Conservation (phyloP, 2,797 vertebrate genomes). For the Falco columbarius region DNA sequence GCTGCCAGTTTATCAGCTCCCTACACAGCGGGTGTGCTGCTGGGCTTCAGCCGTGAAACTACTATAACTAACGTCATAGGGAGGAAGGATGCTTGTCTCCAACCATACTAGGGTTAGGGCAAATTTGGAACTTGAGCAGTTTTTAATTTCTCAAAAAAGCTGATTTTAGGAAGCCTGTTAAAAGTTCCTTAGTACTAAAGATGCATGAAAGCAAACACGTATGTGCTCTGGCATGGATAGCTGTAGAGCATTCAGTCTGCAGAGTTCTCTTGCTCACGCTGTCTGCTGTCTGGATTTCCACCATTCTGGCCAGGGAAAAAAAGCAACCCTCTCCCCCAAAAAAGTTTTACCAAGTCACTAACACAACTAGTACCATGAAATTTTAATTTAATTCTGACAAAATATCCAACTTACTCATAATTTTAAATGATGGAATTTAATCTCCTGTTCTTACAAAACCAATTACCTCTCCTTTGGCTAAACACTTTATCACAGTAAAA, state of each 20-base stretch:
- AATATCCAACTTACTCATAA: background rate
- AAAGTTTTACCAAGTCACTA: background rate
- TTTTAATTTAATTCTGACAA: background rate
- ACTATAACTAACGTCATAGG: fast-evolving
- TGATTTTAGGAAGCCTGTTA: background rate
- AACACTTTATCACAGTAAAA: background rate
- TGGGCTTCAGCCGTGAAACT: background rate
- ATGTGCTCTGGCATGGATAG: background rate
- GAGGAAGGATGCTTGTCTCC: background rate
- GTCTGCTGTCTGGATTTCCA: background rate
- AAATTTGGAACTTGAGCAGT: background rate
- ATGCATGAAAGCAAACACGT: background rate
- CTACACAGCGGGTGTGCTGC: background rate
- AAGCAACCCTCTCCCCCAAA: background rate
- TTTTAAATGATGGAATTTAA: background rate
- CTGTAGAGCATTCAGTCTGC: background rate
- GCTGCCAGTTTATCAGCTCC: background rate
- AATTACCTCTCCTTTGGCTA: background rate
- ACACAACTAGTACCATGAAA: background rate
- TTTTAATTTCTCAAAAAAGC: background rate
- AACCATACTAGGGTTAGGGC: no score
- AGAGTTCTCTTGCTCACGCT: background rate
- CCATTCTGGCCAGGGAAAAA: background rate
- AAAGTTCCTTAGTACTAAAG: background rate
- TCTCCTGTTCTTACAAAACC: background rate